Evolutionary conservation across 2,797 vertebrate genomes (phyloP), one percentile per base, ranked within the genome.

Genomic region (Okamejei kenojei): DNA sequence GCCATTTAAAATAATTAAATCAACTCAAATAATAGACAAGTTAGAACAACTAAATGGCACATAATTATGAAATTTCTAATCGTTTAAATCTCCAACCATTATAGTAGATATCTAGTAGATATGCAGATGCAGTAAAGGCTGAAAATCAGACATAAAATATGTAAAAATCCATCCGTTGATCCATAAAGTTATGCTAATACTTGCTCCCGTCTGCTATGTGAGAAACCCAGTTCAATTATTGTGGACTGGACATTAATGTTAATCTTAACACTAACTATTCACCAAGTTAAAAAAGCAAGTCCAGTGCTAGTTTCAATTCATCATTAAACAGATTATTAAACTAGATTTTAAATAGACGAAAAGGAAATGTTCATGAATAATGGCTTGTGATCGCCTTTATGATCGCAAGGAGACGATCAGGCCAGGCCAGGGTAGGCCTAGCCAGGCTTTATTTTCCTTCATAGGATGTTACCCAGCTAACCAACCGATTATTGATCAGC

Each of bases 101-200:
- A 65, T 45, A 65, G 35, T 91, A 35, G 58, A 63, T 35, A 91
- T 65, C 88, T 45, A 65, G 35, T 91, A 32, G 58, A 63, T 35
- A 91, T 21, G 35, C 38, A 91, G 88, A 73, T 32, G 23, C 21
- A 74, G 35, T 2, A 73, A 73, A 91, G 19, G 65, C 9, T 71
- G 38, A 35, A 91, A 71, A 90, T 71, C n/a, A 19, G 7, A 23
- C 65, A 90, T 73, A 90, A 15, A 68, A 90, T 74, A 35, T 58
- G 58, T 65, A n/a, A 63, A 91, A 17, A 45, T 54, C 21, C 10
- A 74, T 32, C 73, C 65, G 32, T 54, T 91, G 26, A 35, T 45
- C 32, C 73, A 73, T 73, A 73, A 74, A 73, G 35, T 90, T 90
- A 68, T 90, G 35, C 32, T 91, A 54, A 86, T 91, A 71, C 38